Percentiles rank a stretch among this genome's conserved stretches.
Conservation (phyloP, 2,888 invertebrate genomes). For the Nematopogon swammerdamellus region DNA sequence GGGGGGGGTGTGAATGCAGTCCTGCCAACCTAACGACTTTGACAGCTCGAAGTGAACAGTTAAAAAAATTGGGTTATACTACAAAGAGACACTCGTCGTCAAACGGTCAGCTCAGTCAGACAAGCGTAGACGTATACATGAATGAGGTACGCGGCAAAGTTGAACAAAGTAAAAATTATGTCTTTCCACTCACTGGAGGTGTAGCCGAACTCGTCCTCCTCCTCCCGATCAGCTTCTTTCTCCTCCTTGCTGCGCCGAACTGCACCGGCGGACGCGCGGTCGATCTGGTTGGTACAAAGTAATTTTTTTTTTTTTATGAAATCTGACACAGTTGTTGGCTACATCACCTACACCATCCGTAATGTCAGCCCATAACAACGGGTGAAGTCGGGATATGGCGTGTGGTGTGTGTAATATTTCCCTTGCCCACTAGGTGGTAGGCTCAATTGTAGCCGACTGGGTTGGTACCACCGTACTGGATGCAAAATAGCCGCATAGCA, state of each 20-base stretch:
- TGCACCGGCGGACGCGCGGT: conserved; percentile 84
- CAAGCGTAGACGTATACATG: conserved; percentile 45
- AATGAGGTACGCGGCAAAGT: conserved; percentile 35
- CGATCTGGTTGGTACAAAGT: conserved; percentile 74
- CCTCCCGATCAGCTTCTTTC: conserved; percentile 75
- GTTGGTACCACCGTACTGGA: too few species aligned
- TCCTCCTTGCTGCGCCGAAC: conserved; percentile 74
- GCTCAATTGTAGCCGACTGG: too few species aligned
- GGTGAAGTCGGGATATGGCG: conserved; percentile 2
- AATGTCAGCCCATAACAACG: too few species aligned
- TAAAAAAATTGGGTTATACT: too few species aligned
- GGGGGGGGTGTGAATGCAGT: too few species aligned
- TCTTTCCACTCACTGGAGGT: conserved; percentile 79
- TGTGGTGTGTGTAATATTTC: too few species aligned
- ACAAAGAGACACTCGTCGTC: too few species aligned
- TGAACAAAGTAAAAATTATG: conserved; percentile 44
- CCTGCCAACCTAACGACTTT: too few species aligned
- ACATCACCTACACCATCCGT: too few species aligned
- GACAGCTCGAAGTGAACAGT: too few species aligned
- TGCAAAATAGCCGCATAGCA: not conserved
- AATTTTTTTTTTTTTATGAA: too few species aligned
- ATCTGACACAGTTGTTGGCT: too few species aligned
- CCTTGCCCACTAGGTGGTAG: not conserved
- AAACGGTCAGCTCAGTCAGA: conserved; percentile 30
- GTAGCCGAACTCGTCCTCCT: conserved; percentile 91